Base-by-base conservation (phyloP, 2,113 vertebrate species). In the Leptodactylus fuscus region DNA sequence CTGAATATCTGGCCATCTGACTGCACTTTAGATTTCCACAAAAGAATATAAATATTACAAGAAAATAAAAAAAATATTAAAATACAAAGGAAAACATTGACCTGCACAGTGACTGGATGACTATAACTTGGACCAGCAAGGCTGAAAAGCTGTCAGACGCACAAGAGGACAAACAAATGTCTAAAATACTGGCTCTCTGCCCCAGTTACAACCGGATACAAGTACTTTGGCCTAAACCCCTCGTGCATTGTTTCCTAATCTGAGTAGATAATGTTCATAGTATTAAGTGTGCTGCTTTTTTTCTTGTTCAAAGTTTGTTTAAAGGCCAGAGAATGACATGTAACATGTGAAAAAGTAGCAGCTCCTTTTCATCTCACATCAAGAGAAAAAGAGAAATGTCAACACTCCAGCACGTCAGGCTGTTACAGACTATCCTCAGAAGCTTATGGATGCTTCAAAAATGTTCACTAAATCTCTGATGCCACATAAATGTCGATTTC, bases 251-350 rank as follows among this genome's bases (percentile, higher is more conserved):
- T 36, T 60, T 60, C 49, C 32, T 41, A 58, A 79, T 79, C 49
- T 41, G 32, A 60, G 34, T 11, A 55, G 46, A 79, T 79, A 79
- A 79, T 58, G 51, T 38, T 60, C 51, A 79, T 41, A 24, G 51
- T 34, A 38, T 60, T 32, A 38, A 27, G 44, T 76, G 46, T 71
- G 69, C 10, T 73, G 22, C 13, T n/a, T 44, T 51, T 75, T 75
- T 75, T 29, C 22, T 49, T 75, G 65, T 69, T 69, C 65, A 69
- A 75, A 75, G 44, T 75, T 71, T 75, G 73, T 48, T 75, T 75
- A 75, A 75, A 75, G 36, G 69, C 20, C 22, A 24, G 20, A 22
- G 22, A 71, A 71, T 69, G 38, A 38, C 15, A 49, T 75, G n/a
- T 16, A 74, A 74, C 38, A 44, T 46, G 41, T 27, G 27, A 49